Evolutionary conservation across 2,888 invertebrate genomes (phyloP).

Genomic region (Tiliacea aurago): DNA sequence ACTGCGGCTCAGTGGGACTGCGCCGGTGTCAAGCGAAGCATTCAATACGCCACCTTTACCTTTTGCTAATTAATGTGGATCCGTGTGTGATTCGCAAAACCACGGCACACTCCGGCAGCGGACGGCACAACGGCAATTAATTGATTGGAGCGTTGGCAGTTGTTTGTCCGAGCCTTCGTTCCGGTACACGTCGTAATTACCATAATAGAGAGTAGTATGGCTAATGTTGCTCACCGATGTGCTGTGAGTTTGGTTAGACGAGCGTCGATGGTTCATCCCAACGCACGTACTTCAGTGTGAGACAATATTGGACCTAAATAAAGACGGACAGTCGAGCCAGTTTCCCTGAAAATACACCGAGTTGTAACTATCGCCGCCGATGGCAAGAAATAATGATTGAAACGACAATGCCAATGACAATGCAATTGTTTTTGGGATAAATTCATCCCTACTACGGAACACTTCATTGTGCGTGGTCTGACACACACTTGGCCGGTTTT

Average conservation of each 20-base stretch:
- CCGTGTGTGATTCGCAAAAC: conserved; percentile 25
- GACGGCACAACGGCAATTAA: conserved; percentile 52
- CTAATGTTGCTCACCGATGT: conserved; percentile 1
- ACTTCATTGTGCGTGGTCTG: too few relatives aligned
- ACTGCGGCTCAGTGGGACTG: not conserved
- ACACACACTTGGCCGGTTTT: too few relatives aligned
- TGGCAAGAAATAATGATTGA: not conserved
- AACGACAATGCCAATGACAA: not conserved
- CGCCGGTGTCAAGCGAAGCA: conserved; percentile 15
- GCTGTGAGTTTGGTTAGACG: not conserved
- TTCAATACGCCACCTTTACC: conserved; percentile 50
- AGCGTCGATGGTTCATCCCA: too few relatives aligned
- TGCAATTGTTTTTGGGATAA: too few relatives aligned
- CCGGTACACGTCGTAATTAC: conserved; percentile 57
- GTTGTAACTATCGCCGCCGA: too few relatives aligned
- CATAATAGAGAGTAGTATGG: conserved; percentile 55
- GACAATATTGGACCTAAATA: not conserved
- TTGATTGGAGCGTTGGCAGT: conserved; percentile 59
- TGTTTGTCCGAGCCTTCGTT: conserved; percentile 58
- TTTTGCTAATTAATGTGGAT: conserved; percentile 51
- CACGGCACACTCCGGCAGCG: conserved; percentile 34
- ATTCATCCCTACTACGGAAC: too few relatives aligned
- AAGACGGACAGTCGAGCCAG: not conserved
- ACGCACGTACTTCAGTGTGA: not conserved
- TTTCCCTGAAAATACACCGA: not conserved